Evolutionary conservation across 2,113 vertebrate genomes (phyloP), one percentile per base, ranked within the genome.

Genomic region (Ochotona princeps): DNA sequence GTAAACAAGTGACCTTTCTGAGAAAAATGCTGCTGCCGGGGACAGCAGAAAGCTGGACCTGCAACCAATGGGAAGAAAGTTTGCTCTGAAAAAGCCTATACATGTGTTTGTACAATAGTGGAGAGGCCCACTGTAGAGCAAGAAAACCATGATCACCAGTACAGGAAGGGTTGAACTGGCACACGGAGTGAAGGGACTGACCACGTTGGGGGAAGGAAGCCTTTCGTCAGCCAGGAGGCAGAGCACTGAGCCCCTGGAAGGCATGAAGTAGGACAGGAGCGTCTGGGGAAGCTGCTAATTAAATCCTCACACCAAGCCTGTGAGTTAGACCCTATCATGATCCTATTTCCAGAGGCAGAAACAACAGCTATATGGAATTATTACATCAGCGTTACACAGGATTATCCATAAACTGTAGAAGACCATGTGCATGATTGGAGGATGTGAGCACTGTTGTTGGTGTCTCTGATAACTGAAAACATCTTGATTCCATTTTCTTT

Each of bases 401-500:
- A 84, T 35, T 75, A 72, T 67, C 38, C 61, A 13, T 30, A 49
- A 23, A 35, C 51, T 65, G 14, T 32, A 66, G 81, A 76, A 94
- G 70, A 14, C 47, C 80, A 21, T 15, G 54, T 57, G 54, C 63
- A 7, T 66, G 8, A 32, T 89, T 85, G 61, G 23, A 17, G 54
- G 60, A 74, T 14, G 47, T 86, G 66, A 86, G 1, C 25, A 65
- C 63, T 73, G 3, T 26, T 49, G 25, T 69, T 73, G 82, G 18
- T 73, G 28, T 92, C 87, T 95, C 89, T 82, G 32, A 61, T 90
- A 57, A 85, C 65, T 67, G 65, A 65, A 91, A 92, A 87, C 92
- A 47, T 54, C 35, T 17, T 32, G 63, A 13, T 88, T 92, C 38
- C 35, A 2, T 81, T 87, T 93, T 87, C 26, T 86, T 67, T 65